Base-by-base conservation (phyloP, 2,888 invertebrate species). In the Orthosia gracilis region DNA sequence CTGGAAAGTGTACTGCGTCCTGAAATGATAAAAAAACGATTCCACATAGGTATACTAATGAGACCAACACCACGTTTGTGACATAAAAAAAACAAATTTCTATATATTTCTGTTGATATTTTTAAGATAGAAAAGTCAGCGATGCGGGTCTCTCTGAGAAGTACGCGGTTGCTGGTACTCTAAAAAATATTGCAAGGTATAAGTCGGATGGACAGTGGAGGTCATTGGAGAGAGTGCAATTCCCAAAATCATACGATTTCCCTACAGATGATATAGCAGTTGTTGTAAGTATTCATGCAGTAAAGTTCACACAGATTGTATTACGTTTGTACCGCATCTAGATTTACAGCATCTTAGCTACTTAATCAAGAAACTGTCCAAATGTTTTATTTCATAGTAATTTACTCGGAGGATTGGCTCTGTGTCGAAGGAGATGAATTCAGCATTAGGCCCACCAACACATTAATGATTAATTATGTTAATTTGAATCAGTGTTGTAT, bases 151-250 rank as follows among this genome's bases (percentile, higher is more conserved):
- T 92, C 5, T 15, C 2, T 21, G 40, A 85, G 67, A 9, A 3
- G 17, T 86, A 76, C 26, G 94, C 91, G 1, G 94, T 93, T 0
- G 94, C 94, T 21, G 94, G 93, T 5, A 90, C 89, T 49, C 78
- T 93, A 4, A 13, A 21, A 0, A 94, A 92, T 68, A 18, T 15
- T 3, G 91, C 72, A 12, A 57, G 0, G 12, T 86, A 75, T 40
- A 0, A 5, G 0, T 0, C 9, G 12, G 89, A 90, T 50, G 93
- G 92, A 0, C 95, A 95, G 62, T 94, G 94, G 94, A 89, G 93
- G 59, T 47, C 3, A 26, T 12, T 94, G 4, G 54, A 62, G 5
- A 71, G 63, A 0, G 90, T 89, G 3, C 50, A 66, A 0, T 91
- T 85, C 70, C 94, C 94, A 1, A 49, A 18, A 9, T 68, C 61